Conservation (phyloP, 2,888 invertebrate genomes). For the Platynereis dumerilii region DNA sequence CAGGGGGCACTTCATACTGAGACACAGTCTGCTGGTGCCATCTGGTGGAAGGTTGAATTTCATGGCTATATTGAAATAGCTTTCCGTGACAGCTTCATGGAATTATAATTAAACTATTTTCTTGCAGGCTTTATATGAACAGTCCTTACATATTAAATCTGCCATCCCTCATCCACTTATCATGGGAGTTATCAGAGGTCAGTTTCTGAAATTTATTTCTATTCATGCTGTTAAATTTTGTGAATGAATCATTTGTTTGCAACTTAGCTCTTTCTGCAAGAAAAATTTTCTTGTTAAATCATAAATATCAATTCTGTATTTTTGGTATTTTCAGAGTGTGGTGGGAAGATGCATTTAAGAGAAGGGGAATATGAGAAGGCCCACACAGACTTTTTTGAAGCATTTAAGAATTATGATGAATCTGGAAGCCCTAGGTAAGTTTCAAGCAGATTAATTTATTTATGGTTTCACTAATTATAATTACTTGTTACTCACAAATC, state of each 20-base stretch:
- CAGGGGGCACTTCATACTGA: no score
- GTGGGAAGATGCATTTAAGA: slow-evolving; percentile 98
- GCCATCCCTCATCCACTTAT: slow-evolving; percentile 99
- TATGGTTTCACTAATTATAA: not conserved
- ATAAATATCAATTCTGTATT: not conserved
- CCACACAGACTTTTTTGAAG: slow-evolving; percentile 99
- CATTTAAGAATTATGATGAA: slow-evolving; percentile 99
- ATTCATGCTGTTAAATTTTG: no score
- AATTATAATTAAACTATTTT: not conserved
- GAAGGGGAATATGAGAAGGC: slow-evolving; percentile 99
- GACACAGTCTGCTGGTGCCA: no score
- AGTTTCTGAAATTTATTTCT: not conserved
- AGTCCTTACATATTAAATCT: slow-evolving; percentile 97
- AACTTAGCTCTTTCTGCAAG: no score
- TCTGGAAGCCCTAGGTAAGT: slow-evolving; percentile 86
- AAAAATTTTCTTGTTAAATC: no score
- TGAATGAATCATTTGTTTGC: no score
- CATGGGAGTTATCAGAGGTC: slow-evolving; percentile 98
- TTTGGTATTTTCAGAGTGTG: slow-evolving; percentile 90
- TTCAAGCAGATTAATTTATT: not conserved
- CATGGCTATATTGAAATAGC: no score
- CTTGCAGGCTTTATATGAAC: slow-evolving; percentile 84
- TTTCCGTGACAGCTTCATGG: no score
- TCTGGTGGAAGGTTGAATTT: no score
- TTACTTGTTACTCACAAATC: no score